These are phyloP conservation scores for Aldabrachelys gigantea DNA, from an alignment of 2,113 vertebrate species.

Conservation along the genomic window DNA sequence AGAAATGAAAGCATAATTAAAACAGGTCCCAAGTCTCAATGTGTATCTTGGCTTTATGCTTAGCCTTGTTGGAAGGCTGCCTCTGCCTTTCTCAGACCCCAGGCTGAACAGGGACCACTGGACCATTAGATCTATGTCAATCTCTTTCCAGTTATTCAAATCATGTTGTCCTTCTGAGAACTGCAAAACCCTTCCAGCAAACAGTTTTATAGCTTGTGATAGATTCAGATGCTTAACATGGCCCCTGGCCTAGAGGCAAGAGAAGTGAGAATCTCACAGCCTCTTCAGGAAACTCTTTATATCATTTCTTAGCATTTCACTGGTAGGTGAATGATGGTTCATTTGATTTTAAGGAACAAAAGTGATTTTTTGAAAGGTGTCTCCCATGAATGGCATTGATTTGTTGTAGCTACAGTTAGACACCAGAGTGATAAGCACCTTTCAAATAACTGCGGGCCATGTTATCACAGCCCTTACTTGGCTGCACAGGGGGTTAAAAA, in stretches of 20 bases:
- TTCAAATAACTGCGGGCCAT: not conserved
- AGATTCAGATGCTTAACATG: not conserved
- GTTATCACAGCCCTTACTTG: not conserved
- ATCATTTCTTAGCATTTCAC: not conserved
- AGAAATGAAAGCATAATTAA: conserved; percentile 75
- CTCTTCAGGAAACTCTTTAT: not conserved
- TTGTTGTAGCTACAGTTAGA: not conserved
- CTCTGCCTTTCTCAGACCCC: conserved; percentile 50
- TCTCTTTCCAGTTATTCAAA: conserved; percentile 64
- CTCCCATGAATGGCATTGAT: not conserved
- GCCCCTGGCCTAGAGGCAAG: not conserved
- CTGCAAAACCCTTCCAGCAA: conserved; percentile 31
- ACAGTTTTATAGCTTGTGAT: not conserved
- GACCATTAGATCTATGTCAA: conserved; percentile 62
- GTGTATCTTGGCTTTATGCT: conserved; percentile 56
- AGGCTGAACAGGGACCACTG: conserved; percentile 63
- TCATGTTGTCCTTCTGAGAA: conserved; percentile 62
- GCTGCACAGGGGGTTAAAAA: not conserved
- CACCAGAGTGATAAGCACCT: not conserved
- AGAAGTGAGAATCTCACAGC: not conserved
- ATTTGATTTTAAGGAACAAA: not conserved
- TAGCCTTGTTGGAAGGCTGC: conserved; percentile 49
- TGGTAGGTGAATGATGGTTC: not conserved
- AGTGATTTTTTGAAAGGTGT: not conserved
- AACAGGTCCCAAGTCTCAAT: conserved; percentile 73